Evolutionary conservation across 1,140 invertebrate genomes (phyloP).

Genomic region (Phortica variegata): DNA sequence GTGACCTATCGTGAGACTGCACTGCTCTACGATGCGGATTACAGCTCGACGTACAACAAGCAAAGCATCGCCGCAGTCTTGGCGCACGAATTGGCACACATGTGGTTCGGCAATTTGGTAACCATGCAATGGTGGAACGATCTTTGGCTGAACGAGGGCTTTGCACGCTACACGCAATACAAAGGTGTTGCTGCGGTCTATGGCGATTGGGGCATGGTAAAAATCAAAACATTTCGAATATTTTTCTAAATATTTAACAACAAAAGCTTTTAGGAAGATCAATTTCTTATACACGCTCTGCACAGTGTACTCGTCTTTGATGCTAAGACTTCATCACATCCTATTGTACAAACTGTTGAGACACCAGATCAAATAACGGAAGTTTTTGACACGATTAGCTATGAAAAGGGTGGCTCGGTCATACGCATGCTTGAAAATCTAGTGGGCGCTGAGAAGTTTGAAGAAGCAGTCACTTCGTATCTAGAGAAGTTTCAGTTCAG

Average conservation of each 20-base stretch:
- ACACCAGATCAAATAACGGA: constrained; percentile 88
- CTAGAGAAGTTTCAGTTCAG: constrained; percentile 69
- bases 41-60: constrained; percentile 72
- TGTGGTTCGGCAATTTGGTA: constrained; percentile 89
- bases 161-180: constrained; percentile 84
- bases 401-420: constrained; percentile 87
- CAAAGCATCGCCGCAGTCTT: constrained; percentile 78
- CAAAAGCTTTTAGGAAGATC: constrained; percentile 61
- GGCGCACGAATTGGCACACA: constrained; percentile 89
- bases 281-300: constrained; percentile 73
- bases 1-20: constrained; percentile 82
- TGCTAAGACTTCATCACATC: constrained; percentile 80
- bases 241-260: constrained; percentile 31
- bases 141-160: constrained; percentile 90
- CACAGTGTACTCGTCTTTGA: constrained; percentile 77
- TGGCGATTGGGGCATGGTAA: constrained; percentile 82
- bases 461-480: constrained; percentile 71
- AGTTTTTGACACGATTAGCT: constrained; percentile 90
- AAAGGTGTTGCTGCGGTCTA: constrained; percentile 73
- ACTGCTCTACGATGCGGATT: constrained; percentile 70
- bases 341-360: constrained; percentile 78
- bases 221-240: constrained; percentile 25
- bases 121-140: constrained; percentile 93
- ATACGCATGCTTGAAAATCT: constrained; percentile 88
- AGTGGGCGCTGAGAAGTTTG: constrained; percentile 75